These are phyloP conservation scores for Papilio helenus DNA, from an alignment of 1,140 invertebrate genomes.

Conservation along the genomic window DNA sequence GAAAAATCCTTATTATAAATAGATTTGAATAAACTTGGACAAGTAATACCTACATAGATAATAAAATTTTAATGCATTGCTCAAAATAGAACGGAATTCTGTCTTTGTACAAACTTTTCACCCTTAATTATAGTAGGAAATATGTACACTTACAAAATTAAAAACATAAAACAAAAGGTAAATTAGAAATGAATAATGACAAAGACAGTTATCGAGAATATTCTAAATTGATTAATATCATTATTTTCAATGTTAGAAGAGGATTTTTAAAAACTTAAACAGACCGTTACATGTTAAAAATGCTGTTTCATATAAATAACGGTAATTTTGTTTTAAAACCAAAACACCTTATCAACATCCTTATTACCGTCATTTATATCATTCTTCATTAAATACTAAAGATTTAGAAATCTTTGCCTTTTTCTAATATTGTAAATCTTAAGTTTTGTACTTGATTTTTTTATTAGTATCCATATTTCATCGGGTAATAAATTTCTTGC, in stretches of 20 bases:
- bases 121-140: too few relatives aligned
- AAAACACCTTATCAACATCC: conserved; percentile 12
- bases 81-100: too few relatives aligned
- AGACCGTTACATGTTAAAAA: background rate
- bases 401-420: background rate
- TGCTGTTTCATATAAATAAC: background rate
- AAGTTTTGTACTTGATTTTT: background rate
- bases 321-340: background rate
- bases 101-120: too few relatives aligned
- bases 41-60: background rate
- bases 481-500: background rate
- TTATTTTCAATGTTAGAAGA: background rate
- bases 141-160: background rate
- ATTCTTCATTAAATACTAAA: background rate
- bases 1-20: background rate
- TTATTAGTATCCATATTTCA: background rate
- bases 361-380: background rate
- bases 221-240: background rate
- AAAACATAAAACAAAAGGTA: background rate
- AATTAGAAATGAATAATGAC: background rate
- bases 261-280: background rate
- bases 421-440: background rate
- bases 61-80: background rate
- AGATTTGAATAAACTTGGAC: background rate
- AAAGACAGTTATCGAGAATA: background rate